These are phyloP conservation scores for Limnephilus rhombicus DNA, from an alignment of 2,888 invertebrate species.

Conservation along the genomic window DNA sequence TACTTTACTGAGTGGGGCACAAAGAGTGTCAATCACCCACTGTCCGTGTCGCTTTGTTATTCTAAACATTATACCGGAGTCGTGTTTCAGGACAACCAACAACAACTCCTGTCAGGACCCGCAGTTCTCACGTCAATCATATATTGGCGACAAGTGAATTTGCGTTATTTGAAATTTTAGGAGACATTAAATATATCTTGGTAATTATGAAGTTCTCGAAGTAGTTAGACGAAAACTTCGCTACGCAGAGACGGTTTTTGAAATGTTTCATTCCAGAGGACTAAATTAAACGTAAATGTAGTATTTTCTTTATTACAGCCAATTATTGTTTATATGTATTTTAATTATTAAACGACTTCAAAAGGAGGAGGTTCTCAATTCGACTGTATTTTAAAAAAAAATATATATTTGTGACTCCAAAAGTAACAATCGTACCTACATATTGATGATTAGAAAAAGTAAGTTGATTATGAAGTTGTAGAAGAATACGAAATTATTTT, in stretches of 20 bases:
- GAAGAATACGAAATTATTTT: no score
- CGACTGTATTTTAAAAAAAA: no score
- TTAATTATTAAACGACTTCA: no score
- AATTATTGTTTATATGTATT: no score
- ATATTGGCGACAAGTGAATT: slow-evolving; percentile 48
- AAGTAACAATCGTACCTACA: no score
- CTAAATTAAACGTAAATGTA: no score
- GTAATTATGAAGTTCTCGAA: background rate
- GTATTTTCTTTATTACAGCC: no score
- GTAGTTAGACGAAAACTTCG: background rate
- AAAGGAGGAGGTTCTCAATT: no score
- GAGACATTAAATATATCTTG: background rate
- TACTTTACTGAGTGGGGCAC: slow-evolving; percentile 26
- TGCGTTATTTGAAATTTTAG: background rate
- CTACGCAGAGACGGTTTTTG: background rate
- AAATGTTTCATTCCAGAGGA: background rate
- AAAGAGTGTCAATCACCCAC: slow-evolving; percentile 59
- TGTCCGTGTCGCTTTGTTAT: slow-evolving; percentile 48
- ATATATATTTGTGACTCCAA: no score
- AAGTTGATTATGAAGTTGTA: no score
- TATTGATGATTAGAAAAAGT: no score
- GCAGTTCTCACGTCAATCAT: slow-evolving; percentile 58
- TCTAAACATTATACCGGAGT: slow-evolving; percentile 54
- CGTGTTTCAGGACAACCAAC: slow-evolving; percentile 48
- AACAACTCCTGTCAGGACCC: background rate